Percentiles rank a stretch among this genome's conserved stretches.
phyloP scores from a whole-genome alignment of 2,888 invertebrate species.

The Drosophila birchii region DNA sequence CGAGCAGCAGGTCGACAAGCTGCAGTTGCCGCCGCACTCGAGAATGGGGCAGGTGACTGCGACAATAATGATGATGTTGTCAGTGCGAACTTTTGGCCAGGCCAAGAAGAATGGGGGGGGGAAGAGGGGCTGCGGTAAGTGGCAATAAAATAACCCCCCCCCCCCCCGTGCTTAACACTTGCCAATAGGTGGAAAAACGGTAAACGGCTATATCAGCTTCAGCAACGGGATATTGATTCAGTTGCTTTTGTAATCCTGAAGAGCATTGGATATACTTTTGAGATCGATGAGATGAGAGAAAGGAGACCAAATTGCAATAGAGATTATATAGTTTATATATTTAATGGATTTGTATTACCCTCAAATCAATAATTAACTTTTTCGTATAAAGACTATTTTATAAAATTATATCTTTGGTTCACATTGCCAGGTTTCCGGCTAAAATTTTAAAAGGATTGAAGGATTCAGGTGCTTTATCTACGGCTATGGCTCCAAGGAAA shows the following conservation, averaged over 20 bases:
- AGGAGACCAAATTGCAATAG: no score
- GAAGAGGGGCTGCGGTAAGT: neutral
- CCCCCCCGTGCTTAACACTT: conserved; percentile 19
- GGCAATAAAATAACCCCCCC: conserved; percentile 24
- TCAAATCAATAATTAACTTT: no score
- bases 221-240: conserved; percentile 17
- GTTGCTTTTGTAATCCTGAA: neutral
- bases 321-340: no score
- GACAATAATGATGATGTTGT: conserved; percentile 72
- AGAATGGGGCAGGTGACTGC: conserved; percentile 64
- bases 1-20: conserved; percentile 53
- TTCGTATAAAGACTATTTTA: no score
- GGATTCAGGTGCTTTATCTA: neutral
- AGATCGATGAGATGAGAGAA: no score
- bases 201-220: neutral
- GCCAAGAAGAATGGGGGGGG: neutral
- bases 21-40: conserved; percentile 44
- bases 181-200: neutral
- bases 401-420: no score
- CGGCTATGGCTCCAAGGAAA: no score
- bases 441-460: neutral
- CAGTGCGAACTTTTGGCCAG: conserved; percentile 40
- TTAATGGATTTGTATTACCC: no score
- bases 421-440: no score
- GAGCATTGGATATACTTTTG: neutral